Evolutionary conservation across 2,113 vertebrate species (phyloP), one percentile per base, ranked within the genome.

Genomic region (Phyllostomus hastatus): DNA sequence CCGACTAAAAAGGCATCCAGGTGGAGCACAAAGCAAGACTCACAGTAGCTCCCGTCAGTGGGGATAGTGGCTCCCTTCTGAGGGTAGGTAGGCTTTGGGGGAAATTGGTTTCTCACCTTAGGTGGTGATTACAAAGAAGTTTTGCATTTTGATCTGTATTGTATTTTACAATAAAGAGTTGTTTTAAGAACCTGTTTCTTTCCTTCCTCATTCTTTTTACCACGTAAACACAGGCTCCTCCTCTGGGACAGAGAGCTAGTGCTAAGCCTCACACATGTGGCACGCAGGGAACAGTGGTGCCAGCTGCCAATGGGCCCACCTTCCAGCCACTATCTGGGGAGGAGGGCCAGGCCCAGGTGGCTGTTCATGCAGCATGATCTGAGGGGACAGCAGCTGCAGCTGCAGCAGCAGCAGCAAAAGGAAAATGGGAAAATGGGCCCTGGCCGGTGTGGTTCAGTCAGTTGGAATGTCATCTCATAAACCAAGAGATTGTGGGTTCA

Each of bases 241-340:
- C 57, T 43, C 22, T 26, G 43, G 31, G 43, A 35, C 16, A 15
- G 33, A 15, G 33, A 33, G 67, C 61, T 38, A 31, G 73, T 41
- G 48, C 9, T 0, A 10, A 14, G 54, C 38, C 26, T 78, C n/a
- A 14, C 46, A 24, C 9, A 2, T 1, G 1, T 10, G n/a, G 22
- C n/a, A 0, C 1, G 1, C 11, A 0, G 4, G 0, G 16, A 22
- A n/a, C 33, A 78, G 43, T 22, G 19, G 28, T 11, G 2, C 79
- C 24, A 6, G 79, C 80, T 2, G 1, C 41, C 24, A 0, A 0
- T 9, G 31, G 17, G 4, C 69, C 59, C 10, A n/a, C 24, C 28
- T 46, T 41, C 35, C 43, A 61, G 82, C 59, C 0, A 0, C 26
- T 16, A n/a, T 28, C 0, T 0, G 24, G 67, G 28, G 57, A 57